Evolutionary conservation across 2,888 invertebrate species (phyloP), one percentile per base, ranked within the genome.

Genomic region (Ochropleura plecta): DNA sequence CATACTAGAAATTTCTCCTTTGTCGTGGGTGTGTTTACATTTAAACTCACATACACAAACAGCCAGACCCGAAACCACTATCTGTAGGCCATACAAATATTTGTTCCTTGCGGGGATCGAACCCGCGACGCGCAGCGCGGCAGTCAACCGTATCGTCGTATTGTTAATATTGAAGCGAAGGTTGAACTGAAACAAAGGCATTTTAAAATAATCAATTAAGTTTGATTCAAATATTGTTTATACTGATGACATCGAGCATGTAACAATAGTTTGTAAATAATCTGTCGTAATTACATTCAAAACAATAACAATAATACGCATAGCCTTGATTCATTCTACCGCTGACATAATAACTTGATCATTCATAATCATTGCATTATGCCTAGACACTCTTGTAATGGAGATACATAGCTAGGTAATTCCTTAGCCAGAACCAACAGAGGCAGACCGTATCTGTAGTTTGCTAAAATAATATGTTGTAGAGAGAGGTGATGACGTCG

Each of bases 231-330:
- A 44, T 20, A 55, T n/a, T 46, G 40, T 44, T 59, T 30, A 59
- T 16, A 16, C 6, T n/a, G 18, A 10, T 49, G 9, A 0, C n/a
- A n/a, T 62, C n/a, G 12, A 12, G 9, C 14, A 76, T 5, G 44
- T 6, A 18, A 40, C 10, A 16, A 18, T 76, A 18, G 48, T 70
- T 76, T 53, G 60, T 62, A 76, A 76, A 78, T 78, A 78, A 53
- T 48, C 10, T 40, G n/a, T 0, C 18, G 30, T n/a, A 48, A 44
- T 14, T n/a, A 1, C 62, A 48, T 30, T 51, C 8, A 40, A 51
- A 59, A 46, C 42, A 69, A 70, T 46, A 48, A 70, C 51, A 42
- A 30, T 60, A 42, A 30, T 9, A 70, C 48, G 46, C 40, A 14
- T 16, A 53, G 5, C 42, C 7, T 62, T 62, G 79, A 53, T 48